Conservation (phyloP, 2,113 vertebrate species). For the Corythoichthys intestinalis region DNA sequence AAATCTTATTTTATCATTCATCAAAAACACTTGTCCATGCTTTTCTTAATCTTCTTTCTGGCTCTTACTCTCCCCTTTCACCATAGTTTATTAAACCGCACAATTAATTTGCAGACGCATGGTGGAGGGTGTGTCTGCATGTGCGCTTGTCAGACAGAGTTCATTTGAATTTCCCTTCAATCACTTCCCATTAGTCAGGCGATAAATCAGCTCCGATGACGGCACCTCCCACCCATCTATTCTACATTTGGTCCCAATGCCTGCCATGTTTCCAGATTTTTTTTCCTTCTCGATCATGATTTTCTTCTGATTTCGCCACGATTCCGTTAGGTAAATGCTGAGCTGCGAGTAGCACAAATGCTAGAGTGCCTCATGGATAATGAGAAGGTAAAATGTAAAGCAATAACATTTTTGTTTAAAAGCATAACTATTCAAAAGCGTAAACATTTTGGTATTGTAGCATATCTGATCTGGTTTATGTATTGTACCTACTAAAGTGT, state of each 20-base stretch:
- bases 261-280: conserved; percentile 55
- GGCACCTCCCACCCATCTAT: conserved; percentile 35
- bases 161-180: conserved; percentile 99
- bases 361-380: neutral
- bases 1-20: conserved; percentile 43
- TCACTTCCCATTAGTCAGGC: conserved; percentile 96
- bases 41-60: conserved; percentile 44
- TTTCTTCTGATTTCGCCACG: neutral
- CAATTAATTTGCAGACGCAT: conserved; percentile 66
- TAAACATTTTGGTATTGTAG: neutral
- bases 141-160: conserved; percentile 91
- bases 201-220: conserved; percentile 87
- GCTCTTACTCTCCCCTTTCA: conserved; percentile 36
- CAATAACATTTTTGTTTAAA: no score
- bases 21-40: conserved; percentile 22
- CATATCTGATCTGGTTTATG: neutral
- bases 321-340: no score
- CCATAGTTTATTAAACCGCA: conserved; percentile 74
- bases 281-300: neutral
- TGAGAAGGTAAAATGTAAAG: no score
- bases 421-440: no score
- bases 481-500: neutral
- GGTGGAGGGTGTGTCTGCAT: conserved; percentile 48
- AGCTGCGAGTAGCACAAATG: neutral
- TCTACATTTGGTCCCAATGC: conserved; percentile 74